Base-by-base conservation (phyloP, 64 coral and sea anemone species). In the Pocillopora damicornis region DNA sequence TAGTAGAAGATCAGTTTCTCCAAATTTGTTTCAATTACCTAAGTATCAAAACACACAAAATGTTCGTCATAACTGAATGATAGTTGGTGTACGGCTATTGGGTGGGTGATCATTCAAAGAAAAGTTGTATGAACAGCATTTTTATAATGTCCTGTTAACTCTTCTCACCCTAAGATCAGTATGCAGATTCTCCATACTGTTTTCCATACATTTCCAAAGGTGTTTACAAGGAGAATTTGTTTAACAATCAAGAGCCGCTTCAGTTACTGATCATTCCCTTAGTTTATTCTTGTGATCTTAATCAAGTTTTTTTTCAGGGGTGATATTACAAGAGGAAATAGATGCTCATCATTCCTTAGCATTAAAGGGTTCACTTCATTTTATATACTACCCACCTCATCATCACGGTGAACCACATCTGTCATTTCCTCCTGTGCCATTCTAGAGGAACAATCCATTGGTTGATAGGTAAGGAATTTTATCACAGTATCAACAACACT, bases 1-100 rank as follows among this genome's bases (percentile, higher is more conserved):
- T 98, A 98, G 84, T 98, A 98, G 65, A 98, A 93, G 38, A 98
- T 88, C 12, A 98, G 60, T 60, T 92, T 92, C 67, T 95, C 72
- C 26, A 98, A 87, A 58, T 98, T 87, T 59, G 88, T 76, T 72
- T 78, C 37, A 60, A 98, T 98, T 4, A 95, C 87, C 96, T 98
- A 73, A 63, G 75, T 35, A 37, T 86, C 34, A 59, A 74, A 42
- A 90, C n/a, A 22, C 9, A 20, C 64, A 67, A 67, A 34, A 13
- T 42, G 0, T 0, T 37, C 23, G 5, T 77, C 17, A 20, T 11
- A 10, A 37, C 14, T 61, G 60, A 67, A 15, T 67, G 5, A 20
- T 67, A 67, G 15, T 67, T 22, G 17, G 64, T 67, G 64, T 7
- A 22, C n/a, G 64, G n/a, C 5, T 20, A 15, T 22, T 17, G 13